phyloP scores from a whole-genome alignment of 2,888 invertebrate species.

The Acanthosepion pharaonis region DNA sequence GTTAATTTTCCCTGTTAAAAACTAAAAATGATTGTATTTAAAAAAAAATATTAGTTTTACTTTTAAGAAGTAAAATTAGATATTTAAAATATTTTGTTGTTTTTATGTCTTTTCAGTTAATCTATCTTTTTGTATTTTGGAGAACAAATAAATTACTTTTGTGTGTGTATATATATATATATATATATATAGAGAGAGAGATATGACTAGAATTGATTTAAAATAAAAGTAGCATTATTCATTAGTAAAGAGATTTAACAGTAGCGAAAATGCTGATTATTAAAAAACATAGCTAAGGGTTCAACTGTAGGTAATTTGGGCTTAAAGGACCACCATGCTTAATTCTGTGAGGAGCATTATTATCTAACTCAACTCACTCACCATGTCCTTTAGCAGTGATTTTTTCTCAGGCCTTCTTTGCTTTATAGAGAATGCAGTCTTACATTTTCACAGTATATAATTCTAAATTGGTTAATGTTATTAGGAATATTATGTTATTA shows the following conservation, averaged over 20 bases:
- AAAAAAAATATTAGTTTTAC: not conserved
- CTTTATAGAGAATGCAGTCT: not conserved
- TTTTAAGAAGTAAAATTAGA: not conserved
- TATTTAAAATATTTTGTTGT: not conserved
- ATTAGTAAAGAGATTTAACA: not conserved
- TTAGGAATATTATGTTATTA: not conserved
- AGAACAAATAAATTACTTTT: not conserved
- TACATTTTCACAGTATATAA: not conserved
- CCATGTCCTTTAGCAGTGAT: not conserved
- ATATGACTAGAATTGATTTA: not conserved
- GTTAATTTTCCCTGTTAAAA: not conserved
- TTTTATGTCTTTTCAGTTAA: not conserved
- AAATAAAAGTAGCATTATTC: not conserved
- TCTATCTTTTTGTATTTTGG: not conserved
- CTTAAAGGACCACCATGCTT: not conserved
- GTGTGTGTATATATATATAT: not conserved
- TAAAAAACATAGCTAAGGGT: not conserved
- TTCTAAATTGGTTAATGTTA: not conserved
- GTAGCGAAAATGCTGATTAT: not conserved
- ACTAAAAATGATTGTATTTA: not conserved
- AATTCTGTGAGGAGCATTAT: not conserved
- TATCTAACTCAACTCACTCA: not conserved
- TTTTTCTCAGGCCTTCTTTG: not conserved
- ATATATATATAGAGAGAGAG: not conserved
- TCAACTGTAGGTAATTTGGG: not conserved